Evolutionary conservation across 1,140 invertebrate genomes (phyloP), one percentile per base, ranked within the genome.

Genomic region (Papilio polytes): DNA sequence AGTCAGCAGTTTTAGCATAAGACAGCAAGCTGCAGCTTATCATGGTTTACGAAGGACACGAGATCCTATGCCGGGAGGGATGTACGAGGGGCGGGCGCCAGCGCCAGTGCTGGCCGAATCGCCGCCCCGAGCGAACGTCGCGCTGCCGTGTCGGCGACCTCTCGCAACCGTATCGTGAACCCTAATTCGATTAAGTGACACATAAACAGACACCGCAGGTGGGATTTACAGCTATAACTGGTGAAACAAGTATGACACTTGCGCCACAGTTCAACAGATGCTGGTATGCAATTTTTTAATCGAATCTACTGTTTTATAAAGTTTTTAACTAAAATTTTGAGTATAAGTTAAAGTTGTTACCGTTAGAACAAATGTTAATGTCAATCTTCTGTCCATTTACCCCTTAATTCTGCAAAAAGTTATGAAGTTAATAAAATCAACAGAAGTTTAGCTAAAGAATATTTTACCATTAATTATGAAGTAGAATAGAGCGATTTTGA

Each of bases 121-220:
- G 87, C 88, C 88, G 85, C 79, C 86, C 89, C 82, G 90, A 87
- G 86, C 87, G 89, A 84, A 91, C 93, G 93, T 88, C 82, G 82
- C 86, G 85, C 84, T 80, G 86, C 78, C 80, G 78, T 74, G 79
- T 74, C 80, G 81, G 78, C 74, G 77, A 80, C 76, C n/a, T 82
- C 22, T 74, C 56, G 66, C 70, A 74, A 78, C 74, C 84, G 83
- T 66, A 80, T 66, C 80, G 84, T 84, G 81, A 83, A 84, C 88
- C 84, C 86, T 90, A 92, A 94, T 92, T 86, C 87, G 92, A 93
- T 93, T 91, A 91, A 91, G 90, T 93, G 92, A 86, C 86, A 72
- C 87, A 88, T 91, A 90, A 92, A 92, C 90, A 89, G 86, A 85
- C 81, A 87, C 87, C 86, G 89, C 88, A 89, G 85, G 89, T 91